Conservation (phyloP, 2,797 vertebrate species). For the Anguilla megastoma region DNA sequence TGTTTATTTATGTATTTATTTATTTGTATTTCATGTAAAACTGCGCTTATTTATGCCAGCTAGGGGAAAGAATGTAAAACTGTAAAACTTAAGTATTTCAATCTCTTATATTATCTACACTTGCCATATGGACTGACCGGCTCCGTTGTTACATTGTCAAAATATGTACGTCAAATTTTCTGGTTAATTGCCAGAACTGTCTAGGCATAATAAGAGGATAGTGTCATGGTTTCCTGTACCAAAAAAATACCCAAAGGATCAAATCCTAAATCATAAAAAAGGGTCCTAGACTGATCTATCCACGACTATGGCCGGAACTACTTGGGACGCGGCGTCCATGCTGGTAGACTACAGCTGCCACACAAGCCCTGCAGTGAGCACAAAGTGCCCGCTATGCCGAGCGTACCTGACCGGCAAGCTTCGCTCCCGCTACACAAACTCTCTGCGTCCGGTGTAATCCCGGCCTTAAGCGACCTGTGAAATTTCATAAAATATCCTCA, state of each 20-base stretch:
- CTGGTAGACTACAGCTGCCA: no score
- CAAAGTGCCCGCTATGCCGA: no score
- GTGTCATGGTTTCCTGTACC: background rate
- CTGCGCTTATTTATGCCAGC: background rate
- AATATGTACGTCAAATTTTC: background rate
- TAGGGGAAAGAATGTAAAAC: background rate
- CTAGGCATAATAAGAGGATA: background rate
- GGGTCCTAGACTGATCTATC: background rate
- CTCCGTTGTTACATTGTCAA: background rate
- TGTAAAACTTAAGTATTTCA: background rate
- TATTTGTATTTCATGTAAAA: background rate
- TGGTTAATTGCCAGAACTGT: background rate
- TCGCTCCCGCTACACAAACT: no score
- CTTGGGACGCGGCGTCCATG: no score
- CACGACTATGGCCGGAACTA: background rate
- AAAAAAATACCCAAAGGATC: background rate
- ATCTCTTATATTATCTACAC: background rate
- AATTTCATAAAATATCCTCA: background rate
- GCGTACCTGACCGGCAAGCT: no score
- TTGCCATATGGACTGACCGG: background rate
- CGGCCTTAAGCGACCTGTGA: background rate
- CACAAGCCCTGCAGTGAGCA: no score
- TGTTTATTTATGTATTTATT: background rate
- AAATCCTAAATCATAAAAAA: background rate
- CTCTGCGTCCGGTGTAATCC: no score